These are phyloP conservation scores for Sceliomorpha sp. DNA, from an alignment of 2,888 invertebrate species.

Conservation along the genomic window DNA sequence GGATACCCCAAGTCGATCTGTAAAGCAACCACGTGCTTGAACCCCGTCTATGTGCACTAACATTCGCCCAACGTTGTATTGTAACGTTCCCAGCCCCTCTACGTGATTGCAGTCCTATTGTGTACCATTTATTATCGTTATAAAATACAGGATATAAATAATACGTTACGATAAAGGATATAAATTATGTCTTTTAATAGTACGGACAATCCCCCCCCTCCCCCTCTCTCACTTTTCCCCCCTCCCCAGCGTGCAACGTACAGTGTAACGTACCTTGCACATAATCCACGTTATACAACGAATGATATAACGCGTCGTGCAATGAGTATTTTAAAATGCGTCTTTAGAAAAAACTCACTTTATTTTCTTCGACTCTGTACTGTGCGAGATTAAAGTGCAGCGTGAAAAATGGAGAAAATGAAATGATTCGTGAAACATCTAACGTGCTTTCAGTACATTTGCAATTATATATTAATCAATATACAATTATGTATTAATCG, in stretches of 20 bases:
- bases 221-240: slow-evolving; percentile 41
- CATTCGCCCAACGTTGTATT: too few relatives aligned
- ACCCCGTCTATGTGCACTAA: too few relatives aligned
- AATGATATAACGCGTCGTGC: slow-evolving; percentile 47
- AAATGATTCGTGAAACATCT: too few relatives aligned
- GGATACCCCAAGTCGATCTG: too few relatives aligned
- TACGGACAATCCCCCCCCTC: slow-evolving; percentile 35
- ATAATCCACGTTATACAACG: slow-evolving; percentile 36
- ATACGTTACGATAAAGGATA: slow-evolving; percentile 23
- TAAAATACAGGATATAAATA: too few relatives aligned
- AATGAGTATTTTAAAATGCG: slow-evolving; percentile 30
- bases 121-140: slow-evolving; percentile 30
- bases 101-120: slow-evolving; percentile 12
- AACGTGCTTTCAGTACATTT: too few relatives aligned
- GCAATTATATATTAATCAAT: too few relatives aligned
- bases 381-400: too few relatives aligned
- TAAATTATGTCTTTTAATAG: slow-evolving; percentile 35
- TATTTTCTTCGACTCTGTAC: too few relatives aligned
- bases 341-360: slow-evolving; percentile 28
- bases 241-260: slow-evolving; percentile 31
- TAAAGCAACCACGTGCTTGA: too few relatives aligned
- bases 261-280: slow-evolving; percentile 43
- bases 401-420: too few relatives aligned
- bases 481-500: too few relatives aligned
- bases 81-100: not conserved